phyloP scores from a whole-genome alignment of 2,113 vertebrate species.

The Proteles cristata region DNA sequence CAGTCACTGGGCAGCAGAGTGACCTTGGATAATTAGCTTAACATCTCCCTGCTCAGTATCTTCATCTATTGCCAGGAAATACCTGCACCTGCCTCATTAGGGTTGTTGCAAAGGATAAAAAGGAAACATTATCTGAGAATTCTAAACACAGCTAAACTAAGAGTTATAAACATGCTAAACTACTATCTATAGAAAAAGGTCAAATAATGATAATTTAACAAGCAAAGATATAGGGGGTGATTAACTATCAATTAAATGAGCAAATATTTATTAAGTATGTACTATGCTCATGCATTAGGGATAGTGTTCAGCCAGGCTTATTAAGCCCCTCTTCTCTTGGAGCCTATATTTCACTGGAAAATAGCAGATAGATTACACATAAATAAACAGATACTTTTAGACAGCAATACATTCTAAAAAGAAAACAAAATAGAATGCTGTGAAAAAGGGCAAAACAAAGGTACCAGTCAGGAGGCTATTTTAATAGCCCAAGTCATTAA shows the following conservation, averaged over 20 bases:
- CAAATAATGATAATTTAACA: neutral
- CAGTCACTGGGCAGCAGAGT: neutral
- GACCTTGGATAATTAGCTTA: neutral
- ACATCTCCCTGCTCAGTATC: neutral
- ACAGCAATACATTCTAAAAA: neutral
- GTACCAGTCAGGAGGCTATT: neutral
- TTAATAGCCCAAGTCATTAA: neutral
- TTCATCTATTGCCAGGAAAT: neutral
- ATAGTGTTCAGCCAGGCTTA: neutral
- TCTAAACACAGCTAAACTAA: neutral
- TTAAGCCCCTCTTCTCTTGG: neutral
- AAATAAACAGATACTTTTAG: neutral
- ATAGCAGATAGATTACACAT: neutral
- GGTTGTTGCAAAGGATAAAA: neutral
- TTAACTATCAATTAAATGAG: neutral
- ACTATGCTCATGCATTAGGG: neutral
- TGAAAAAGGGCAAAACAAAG: neutral
- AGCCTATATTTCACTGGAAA: neutral
- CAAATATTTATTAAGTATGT: neutral
- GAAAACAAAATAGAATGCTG: neutral
- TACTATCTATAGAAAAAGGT: neutral
- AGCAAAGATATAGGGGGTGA: neutral
- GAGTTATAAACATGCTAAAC: neutral
- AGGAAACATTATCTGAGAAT: neutral
- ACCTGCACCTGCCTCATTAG: neutral